These are phyloP conservation scores for Tychaedon coryphoeus DNA, from an alignment of 2,113 vertebrate species.

Conservation along the genomic window DNA sequence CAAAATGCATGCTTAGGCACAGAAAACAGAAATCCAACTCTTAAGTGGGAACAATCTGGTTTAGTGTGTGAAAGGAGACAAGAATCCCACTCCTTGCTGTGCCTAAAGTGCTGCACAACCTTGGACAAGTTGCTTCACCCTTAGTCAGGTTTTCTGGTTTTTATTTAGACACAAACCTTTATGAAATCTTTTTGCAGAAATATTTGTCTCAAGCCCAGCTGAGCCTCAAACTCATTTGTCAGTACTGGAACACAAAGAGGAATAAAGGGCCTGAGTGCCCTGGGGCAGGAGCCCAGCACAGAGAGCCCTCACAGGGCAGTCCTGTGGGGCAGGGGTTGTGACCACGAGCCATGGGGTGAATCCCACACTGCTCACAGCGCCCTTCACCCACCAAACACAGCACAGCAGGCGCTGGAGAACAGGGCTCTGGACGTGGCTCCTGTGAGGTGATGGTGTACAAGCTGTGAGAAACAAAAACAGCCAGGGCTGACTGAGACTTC, in stretches of 20 bases:
- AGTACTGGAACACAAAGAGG: not conserved
- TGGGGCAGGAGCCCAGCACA: not conserved
- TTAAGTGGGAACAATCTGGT: not conserved
- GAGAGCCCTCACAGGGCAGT: not conserved
- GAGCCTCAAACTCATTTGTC: not conserved
- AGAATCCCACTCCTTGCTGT: not conserved
- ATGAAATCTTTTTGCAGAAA: not conserved
- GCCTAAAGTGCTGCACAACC: not conserved
- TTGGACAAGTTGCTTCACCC: not conserved
- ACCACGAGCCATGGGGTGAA: not conserved
- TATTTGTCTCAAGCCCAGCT: not conserved
- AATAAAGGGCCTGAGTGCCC: not conserved
- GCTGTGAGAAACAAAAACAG: not conserved
- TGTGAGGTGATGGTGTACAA: not conserved
- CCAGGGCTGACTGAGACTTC: not conserved
- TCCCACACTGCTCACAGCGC: not conserved
- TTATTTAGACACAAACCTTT: not conserved
- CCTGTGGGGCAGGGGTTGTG: not conserved
- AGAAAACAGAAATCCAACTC: not conserved
- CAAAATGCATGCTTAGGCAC: not conserved
- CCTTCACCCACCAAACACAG: not conserved
- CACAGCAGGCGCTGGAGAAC: not conserved
- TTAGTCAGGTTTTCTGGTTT: not conserved
- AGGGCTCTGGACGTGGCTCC: not conserved
- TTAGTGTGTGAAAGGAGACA: not conserved